Base-by-base conservation (phyloP, 2,888 invertebrate species). In the Leptopterna dolabrata region DNA sequence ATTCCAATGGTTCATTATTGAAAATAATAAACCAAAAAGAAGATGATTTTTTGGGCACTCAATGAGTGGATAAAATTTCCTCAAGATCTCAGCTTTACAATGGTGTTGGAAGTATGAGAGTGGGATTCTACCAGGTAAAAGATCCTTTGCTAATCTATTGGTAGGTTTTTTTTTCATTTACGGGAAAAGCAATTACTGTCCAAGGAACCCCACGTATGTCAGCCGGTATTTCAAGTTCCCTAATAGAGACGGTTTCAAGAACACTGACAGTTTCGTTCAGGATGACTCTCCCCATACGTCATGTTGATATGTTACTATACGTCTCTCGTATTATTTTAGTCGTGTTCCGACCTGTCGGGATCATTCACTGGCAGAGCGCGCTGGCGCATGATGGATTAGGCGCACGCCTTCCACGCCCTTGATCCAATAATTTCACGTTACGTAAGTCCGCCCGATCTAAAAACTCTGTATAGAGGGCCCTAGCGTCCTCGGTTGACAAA, bases 401-500 rank as follows among this genome's bases (percentile, higher is more conserved):
- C 41, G 73, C 73, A 73, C 30, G 36, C 41, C 41, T 78, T 78
- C 41, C 78, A 27, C 78, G 45, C 78, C 78, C 78, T 78, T 78
- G 78, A 78, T 78, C 78, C 43, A 78, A 78, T 78, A 78, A 78
- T 78, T 78, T 78, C 43, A 41, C 45, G 78, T 78, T 78, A 78
- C 78, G 78, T 78, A 78, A 78, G 78, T 14, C 45, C 41, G n/a
- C 78, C 36, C 45, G 63, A 63, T 63, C 63, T 63, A 63, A 63
- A 45, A 45, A 45, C 41, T 45, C 27, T 45, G 78, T 78, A 78
- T 63, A 63, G 63, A 63, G 63, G 24, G 78, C 78, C 73, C 45
- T 27, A 45, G 78, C 78, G 78, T 78, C 78, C 78, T 78, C 78
- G 78, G 78, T 78, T 78, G 78, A 78, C 78, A 78, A 45, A 78